These are phyloP conservation scores for Ascaphus truei DNA, from an alignment of 2,113 vertebrate genomes.

Conservation along the genomic window DNA sequence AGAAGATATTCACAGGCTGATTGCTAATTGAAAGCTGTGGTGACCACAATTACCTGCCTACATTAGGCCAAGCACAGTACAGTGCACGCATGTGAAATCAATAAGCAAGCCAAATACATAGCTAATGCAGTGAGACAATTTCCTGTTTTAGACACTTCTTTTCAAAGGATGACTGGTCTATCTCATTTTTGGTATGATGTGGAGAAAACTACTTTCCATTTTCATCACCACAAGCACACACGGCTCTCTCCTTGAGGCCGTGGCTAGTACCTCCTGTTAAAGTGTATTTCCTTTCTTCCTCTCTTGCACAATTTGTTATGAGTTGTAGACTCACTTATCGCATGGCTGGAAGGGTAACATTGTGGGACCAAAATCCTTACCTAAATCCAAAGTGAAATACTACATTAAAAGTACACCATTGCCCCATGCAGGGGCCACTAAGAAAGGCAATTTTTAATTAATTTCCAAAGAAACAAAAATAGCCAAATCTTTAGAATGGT, in stretches of 20 bases:
- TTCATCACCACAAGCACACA: constrained; percentile 35
- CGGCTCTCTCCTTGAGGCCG: too few relatives aligned
- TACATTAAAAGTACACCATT: too few relatives aligned
- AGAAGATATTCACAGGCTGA: background rate
- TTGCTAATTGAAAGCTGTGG: too few relatives aligned
- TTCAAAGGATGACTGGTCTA: constrained; percentile 53
- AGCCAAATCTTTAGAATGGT: too few relatives aligned
- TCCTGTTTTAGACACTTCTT: constrained; percentile 52
- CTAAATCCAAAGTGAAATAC: too few relatives aligned
- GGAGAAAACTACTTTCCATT: constrained; percentile 58
- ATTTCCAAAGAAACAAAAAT: too few relatives aligned
- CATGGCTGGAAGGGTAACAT: too few relatives aligned
- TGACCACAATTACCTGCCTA: background rate
- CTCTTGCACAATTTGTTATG: background rate
- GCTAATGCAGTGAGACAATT: constrained; percentile 50
- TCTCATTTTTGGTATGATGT: constrained; percentile 50
- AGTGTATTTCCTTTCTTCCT: background rate
- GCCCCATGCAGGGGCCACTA: too few relatives aligned
- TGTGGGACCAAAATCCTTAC: too few relatives aligned
- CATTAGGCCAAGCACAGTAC: background rate
- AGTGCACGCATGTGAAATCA: constrained; percentile 20
- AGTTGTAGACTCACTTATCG: too few relatives aligned
- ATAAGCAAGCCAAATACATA: constrained; percentile 19
- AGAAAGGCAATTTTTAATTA: too few relatives aligned
- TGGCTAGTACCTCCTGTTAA: background rate